Evolutionary conservation across 1,140 invertebrate genomes (phyloP).

Genomic region (Druon quercuslanigerum): DNA sequence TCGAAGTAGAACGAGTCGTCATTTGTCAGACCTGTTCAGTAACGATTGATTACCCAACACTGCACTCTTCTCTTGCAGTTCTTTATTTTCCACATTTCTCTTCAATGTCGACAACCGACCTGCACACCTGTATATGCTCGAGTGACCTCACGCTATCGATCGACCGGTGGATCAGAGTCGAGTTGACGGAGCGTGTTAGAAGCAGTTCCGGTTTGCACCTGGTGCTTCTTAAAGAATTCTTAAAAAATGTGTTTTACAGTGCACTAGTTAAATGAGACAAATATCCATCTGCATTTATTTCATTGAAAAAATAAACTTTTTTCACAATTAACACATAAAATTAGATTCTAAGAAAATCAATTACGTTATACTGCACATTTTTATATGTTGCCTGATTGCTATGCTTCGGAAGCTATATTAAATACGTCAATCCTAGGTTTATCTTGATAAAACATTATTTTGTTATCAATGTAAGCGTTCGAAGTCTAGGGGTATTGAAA

Average conservation of each 20-base stretch:
- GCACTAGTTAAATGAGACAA: background rate
- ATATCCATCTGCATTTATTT: no score
- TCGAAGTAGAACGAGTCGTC: slow-evolving; percentile 16
- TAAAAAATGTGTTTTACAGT: background rate
- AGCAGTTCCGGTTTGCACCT: slow-evolving; percentile 6
- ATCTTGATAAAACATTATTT: no score
- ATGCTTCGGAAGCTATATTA: no score
- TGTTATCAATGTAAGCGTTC: no score
- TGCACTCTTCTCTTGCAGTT: slow-evolving; percentile 20
- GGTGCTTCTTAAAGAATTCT: slow-evolving; percentile 1
- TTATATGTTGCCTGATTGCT: no score
- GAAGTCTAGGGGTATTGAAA: no score
- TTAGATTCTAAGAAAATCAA: no score
- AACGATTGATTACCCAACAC: slow-evolving; percentile 25
- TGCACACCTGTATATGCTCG: slow-evolving; percentile 17
- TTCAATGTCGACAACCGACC: slow-evolving; percentile 23
- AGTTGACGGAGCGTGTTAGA: background rate
- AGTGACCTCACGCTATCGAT: slow-evolving; percentile 16
- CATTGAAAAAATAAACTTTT: no score
- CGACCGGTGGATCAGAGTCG: background rate
- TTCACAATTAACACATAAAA: no score
- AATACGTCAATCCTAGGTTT: background rate
- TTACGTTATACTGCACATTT: no score
- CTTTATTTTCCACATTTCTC: slow-evolving; percentile 25
- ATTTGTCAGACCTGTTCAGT: slow-evolving; percentile 24